phyloP scores from a whole-genome alignment of 2,797 vertebrate species.

The Mus caroli region DNA sequence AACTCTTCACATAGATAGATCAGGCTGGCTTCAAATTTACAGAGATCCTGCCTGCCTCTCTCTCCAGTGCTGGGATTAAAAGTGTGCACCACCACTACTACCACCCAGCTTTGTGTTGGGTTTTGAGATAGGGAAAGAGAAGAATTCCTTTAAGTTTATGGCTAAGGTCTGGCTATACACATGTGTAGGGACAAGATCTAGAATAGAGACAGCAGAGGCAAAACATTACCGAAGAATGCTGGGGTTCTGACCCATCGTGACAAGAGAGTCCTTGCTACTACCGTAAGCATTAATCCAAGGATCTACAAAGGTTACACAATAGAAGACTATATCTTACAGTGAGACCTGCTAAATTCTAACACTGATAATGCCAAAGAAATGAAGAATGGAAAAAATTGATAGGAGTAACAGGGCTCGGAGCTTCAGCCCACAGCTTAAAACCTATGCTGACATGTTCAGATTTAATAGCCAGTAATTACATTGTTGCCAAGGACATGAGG shows the following conservation, averaged over 20 bases:
- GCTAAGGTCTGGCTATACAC: background rate
- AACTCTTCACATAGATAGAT: background rate
- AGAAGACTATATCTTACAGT: background rate
- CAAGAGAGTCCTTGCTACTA: background rate
- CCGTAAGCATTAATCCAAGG: background rate
- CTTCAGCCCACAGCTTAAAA: background rate
- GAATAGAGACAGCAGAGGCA: background rate
- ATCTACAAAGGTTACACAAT: background rate
- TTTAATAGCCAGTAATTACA: slow-evolving; percentile 24
- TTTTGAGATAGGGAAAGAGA: background rate
- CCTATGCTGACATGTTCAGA: background rate
- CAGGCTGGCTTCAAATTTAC: background rate
- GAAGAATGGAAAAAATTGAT: background rate
- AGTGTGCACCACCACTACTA: background rate
- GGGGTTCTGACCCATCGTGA: background rate
- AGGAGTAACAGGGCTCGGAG: background rate
- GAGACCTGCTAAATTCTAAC: background rate
- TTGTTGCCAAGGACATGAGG: background rate
- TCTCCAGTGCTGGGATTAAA: background rate
- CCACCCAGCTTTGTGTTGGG: background rate
- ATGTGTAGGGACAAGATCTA: background rate
- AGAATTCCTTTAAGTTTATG: background rate
- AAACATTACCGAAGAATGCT: background rate
- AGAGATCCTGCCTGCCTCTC: background rate
- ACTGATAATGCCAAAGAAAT: background rate